A percentile compares a stretch with the other conserved stretches of the same genome.
phyloP scores from a whole-genome alignment of 2,888 invertebrate genomes.

The Hemithea aestivaria region DNA sequence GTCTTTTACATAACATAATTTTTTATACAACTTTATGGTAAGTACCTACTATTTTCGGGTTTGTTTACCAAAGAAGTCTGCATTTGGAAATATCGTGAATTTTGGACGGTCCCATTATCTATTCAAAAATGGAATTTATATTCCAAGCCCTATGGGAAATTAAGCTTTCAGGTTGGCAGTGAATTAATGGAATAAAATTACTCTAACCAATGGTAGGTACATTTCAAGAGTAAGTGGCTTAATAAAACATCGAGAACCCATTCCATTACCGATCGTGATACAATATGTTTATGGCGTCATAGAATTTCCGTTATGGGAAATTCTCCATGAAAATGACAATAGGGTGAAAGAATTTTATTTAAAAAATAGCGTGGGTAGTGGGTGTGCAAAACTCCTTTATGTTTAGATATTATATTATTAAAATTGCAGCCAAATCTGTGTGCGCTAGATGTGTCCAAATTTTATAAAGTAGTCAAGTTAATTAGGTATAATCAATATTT shows the following conservation, averaged over 20 bases:
- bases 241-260: constrained; percentile 32
- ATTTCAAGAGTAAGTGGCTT: constrained; percentile 28
- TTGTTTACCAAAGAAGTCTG: constrained; percentile 1
- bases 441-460: too few species aligned
- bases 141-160: constrained; percentile 29
- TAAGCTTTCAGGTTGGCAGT: constrained; percentile 27
- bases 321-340: constrained; percentile 7
- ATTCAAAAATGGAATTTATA: constrained; percentile 31
- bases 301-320: constrained; percentile 3
- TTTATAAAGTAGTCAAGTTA: too few species aligned
- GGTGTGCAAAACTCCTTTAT: too few species aligned
- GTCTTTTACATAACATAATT: too few species aligned
- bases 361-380: too few species aligned
- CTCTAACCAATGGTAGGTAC: constrained; percentile 29
- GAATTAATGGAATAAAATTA: constrained; percentile 30
- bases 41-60: constrained; percentile 1
- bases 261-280: constrained; percentile 33
- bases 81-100: constrained; percentile 18
- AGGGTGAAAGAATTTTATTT: constrained; percentile 13
- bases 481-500: too few species aligned
- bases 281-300: constrained; percentile 29
- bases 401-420: too few species aligned
- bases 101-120: constrained; percentile 25
- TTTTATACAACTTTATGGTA: too few species aligned
- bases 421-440: too few species aligned